phyloP scores from a whole-genome alignment of 1,140 invertebrate species.

The Diuraphis noxia region DNA sequence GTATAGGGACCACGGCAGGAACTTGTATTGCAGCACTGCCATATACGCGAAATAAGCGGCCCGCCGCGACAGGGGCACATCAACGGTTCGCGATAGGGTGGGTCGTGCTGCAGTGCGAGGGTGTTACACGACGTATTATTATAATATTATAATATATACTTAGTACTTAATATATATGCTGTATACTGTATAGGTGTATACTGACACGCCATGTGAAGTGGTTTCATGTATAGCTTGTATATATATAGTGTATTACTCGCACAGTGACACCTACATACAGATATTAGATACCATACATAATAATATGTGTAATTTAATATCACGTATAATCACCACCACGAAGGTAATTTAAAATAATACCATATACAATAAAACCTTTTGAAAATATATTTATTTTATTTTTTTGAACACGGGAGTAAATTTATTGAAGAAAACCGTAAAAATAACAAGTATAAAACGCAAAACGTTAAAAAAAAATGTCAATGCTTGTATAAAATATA shows the following conservation, averaged over 20 bases:
- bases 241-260: too few species aligned
- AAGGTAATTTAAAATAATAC: not conserved
- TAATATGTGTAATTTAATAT: not conserved
- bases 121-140: not conserved
- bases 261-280: not conserved
- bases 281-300: not conserved
- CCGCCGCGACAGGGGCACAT: not conserved
- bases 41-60: not conserved
- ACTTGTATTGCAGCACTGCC: not conserved
- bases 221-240: not conserved
- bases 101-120: not conserved
- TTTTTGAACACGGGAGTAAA: not conserved
- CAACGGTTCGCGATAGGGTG: not conserved
- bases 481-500: not conserved
- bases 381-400: not conserved
- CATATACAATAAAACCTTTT: not conserved
- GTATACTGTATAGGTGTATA: not conserved
- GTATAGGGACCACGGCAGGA: not conserved
- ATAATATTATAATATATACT: slow-evolving; percentile 4
- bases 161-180: too few species aligned
- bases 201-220: not conserved
- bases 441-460: not conserved
- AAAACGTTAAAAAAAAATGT: not conserved
- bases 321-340: not conserved
- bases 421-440: not conserved